Evolutionary conservation across 2,113 vertebrate genomes (phyloP), one percentile per base, ranked within the genome.

Genomic region (Crotalus horridus): DNA sequence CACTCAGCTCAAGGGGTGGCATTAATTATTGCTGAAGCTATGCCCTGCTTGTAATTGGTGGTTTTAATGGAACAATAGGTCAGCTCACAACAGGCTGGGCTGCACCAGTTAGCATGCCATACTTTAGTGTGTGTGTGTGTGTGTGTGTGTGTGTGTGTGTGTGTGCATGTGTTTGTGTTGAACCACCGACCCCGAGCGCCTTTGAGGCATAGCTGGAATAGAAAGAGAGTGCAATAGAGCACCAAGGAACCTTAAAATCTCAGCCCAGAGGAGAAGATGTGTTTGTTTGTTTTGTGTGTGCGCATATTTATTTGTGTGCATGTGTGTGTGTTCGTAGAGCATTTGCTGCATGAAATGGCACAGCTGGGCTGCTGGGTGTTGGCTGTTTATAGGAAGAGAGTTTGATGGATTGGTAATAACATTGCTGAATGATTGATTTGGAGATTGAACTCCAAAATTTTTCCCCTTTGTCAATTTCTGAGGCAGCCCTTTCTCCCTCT

Each of bases 21-120:
- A 11, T 95, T 95, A 96, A 96, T 96, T 94, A 96, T 92, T 0
- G 4, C 93, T 3, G 95, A 89, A 23, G 90, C 55, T 88, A 85
- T 1, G 91, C 23, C 88, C 64, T 26, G 1, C 0, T 0, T 17
- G 51, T 95, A 85, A 95, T 94, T 92, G 1, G 24, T 0, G 93
- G 95, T 26, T 93, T 96, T 96, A 95, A 85, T 1, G 89, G 92
- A 90, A 96, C 93, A 96, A 95, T 94, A 64, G 93, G 95, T 89
- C 92, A 55, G 90, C 54, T 91, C 88, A 90, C 85, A 94, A 54
- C 10, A 3, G 64, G 11, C 15, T 12, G 0, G 85, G n/a, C 85
- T 24, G 0, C 0, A 21, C n/a, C 0, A 46, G 91, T 89, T 89
- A 92, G 81, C 88, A 5, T 2, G 21, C 46, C 1, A 23, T 86